A percentile compares a stretch with the other conserved stretches of the same genome.
Conservation (phyloP, 1,140 invertebrate genomes). For the Heliconius melpomene region DNA sequence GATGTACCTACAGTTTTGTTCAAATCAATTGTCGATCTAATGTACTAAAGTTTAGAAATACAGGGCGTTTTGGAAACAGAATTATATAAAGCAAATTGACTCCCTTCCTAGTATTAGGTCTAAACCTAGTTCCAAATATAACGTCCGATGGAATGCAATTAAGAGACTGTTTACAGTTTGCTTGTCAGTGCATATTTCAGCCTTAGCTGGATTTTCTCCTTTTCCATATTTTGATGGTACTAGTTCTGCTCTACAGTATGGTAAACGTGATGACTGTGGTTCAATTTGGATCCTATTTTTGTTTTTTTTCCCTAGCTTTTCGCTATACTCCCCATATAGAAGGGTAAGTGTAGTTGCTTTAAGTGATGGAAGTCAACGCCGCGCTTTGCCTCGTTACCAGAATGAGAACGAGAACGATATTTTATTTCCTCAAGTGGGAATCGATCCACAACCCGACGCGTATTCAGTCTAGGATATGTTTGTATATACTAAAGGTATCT, state of each 20-base stretch:
- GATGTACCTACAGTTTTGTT: no score
- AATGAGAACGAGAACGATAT: no score
- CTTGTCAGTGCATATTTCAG: constrained; percentile 6
- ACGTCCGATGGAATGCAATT: constrained; percentile 6
- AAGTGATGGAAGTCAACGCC: no score
- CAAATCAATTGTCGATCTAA: no score
- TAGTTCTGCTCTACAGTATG: not conserved
- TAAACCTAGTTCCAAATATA: not conserved
- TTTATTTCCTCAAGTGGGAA: no score
- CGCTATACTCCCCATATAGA: no score
- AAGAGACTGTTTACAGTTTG: constrained; percentile 8
- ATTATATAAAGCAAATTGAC: not conserved
- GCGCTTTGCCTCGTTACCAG: no score
- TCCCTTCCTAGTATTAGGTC: not conserved
- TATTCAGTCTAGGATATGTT: no score
- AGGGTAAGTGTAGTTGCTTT: no score
- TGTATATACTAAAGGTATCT: no score
- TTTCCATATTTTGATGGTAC: not conserved
- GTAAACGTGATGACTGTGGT: not conserved
- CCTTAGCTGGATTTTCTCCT: not conserved
- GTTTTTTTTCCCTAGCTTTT: no score
- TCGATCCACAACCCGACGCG: no score
- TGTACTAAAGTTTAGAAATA: not conserved
- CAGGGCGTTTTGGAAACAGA: not conserved
- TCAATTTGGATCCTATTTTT: not conserved